These are phyloP conservation scores for Arrhamphus sclerolepis DNA, from an alignment of 2,797 vertebrate species.

Conservation along the genomic window DNA sequence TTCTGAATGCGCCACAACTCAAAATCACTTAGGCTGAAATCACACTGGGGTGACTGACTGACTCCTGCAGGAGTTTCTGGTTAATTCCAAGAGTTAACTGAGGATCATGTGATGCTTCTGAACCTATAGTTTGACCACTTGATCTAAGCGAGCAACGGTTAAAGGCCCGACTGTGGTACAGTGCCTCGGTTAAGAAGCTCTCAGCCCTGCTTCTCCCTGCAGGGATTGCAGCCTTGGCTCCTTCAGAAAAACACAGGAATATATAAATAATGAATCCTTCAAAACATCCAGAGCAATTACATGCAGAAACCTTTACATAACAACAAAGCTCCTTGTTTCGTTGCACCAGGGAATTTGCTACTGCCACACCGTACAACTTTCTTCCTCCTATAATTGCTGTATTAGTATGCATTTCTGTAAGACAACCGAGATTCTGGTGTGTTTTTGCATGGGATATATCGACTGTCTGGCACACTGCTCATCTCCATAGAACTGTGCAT, in stretches of 20 bases:
- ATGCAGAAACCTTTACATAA: slow-evolving; percentile 79
- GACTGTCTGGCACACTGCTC: slow-evolving; percentile 58
- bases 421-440: slow-evolving; percentile 61
- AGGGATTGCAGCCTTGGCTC: slow-evolving; percentile 53
- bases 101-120: slow-evolving; percentile 41
- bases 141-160: slow-evolving; percentile 51
- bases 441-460: slow-evolving; percentile 59
- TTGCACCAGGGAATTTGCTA: slow-evolving; percentile 77
- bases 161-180: slow-evolving; percentile 57
- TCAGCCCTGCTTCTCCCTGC: slow-evolving; percentile 51
- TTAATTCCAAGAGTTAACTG: slow-evolving; percentile 60
- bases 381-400: slow-evolving; percentile 78
- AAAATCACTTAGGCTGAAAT: slow-evolving; percentile 78
- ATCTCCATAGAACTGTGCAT: slow-evolving; percentile 45
- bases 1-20: slow-evolving; percentile 58
- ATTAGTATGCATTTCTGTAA: slow-evolving; percentile 79
- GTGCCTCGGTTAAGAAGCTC: slow-evolving; percentile 69
- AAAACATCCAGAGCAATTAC: slow-evolving; percentile 79
- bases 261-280: slow-evolving; percentile 80
- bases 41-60: slow-evolving; percentile 72
- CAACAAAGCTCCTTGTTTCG: slow-evolving; percentile 79
- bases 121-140: slow-evolving; percentile 56
- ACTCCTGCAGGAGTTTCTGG: slow-evolving; percentile 59
- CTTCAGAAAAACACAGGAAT: slow-evolving; percentile 68
- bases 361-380: slow-evolving; percentile 70